Evolutionary conservation across 2,797 vertebrate genomes (phyloP), one percentile per base, ranked within the genome.

Genomic region (Arctocebus calabarensis): DNA sequence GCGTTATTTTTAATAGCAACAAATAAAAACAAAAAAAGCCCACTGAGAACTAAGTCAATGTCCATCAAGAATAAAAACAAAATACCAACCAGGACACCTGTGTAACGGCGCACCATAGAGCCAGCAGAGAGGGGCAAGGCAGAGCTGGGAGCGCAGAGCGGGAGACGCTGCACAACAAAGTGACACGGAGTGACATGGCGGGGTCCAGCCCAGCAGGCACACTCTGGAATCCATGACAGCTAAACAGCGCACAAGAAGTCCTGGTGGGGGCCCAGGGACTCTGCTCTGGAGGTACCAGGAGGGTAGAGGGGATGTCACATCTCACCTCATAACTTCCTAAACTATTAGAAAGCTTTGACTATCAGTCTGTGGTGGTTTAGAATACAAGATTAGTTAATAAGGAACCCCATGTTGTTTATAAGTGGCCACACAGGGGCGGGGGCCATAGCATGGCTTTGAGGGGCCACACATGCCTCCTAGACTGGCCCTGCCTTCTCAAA

Each of bases 81-180:
- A 55, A 55, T 4, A 32, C 32, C 2, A 0, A n/a, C n/a, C n/a
- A n/a, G 19, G 4, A 22, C 19, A 9, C 29, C 25, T 34, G 34
- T 13, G 52, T 59, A 29, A 20, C 7, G 22, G 82, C 13, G 2
- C 3, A 2, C 20, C 25, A 5, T 37, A 81, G 52, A 74, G 70
- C 74, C 78, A 48, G 62, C 8, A 1, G 25, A 25, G 40, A 27
- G 52, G 34, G 23, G 19, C 19, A 20, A 3, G n/a, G 34, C 45
- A 25, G 68, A 34, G 7, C 83, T 17, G 57, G 25, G 37, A 2
- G 64, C 13, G 5, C 29, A 85, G 43, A n/a, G 2, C 3, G 1
- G 61, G n/a, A n/a, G 64, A 2, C 10, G 20, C 11, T 11, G 66
- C 66, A 0, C 1, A 2, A 1, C 1, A 1, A 1, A 20, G 37